phyloP scores from a whole-genome alignment of 2,888 invertebrate genomes.

The Exocentrus adspersus region DNA sequence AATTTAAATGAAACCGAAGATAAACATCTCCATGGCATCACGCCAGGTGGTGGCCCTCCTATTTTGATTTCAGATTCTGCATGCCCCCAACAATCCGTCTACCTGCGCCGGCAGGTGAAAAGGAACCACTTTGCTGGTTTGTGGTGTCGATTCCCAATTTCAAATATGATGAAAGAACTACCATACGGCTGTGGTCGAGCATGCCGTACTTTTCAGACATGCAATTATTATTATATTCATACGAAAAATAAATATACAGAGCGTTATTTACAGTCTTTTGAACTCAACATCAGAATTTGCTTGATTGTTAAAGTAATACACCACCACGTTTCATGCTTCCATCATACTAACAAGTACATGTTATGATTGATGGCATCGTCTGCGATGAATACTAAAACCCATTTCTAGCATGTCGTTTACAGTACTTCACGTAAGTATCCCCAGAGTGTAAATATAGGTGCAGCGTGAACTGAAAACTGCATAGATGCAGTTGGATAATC shows the following conservation, averaged over 20 bases:
- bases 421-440: background rate
- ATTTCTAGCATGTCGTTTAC: background rate
- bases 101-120: conserved; percentile 32
- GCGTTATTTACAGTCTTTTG: too few relatives aligned
- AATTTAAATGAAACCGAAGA: conserved; percentile 32
- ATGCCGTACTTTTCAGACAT: too few relatives aligned
- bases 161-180: background rate
- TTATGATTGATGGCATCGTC: background rate
- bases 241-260: too few relatives aligned
- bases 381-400: background rate
- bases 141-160: conserved; percentile 27
- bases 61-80: conserved; percentile 30
- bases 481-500: background rate
- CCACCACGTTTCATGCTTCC: background rate
- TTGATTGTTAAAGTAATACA: too few relatives aligned
- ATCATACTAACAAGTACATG: background rate
- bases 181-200: background rate
- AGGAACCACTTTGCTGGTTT: conserved; percentile 8
- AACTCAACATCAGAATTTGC: too few relatives aligned
- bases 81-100: conserved; percentile 30
- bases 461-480: background rate
- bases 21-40: conserved; percentile 30
- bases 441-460: background rate
- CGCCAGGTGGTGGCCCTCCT: conserved; percentile 28
- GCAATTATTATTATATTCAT: too few relatives aligned